Base-by-base conservation (phyloP, 2,113 vertebrate species). In the Epinephelus moara region DNA sequence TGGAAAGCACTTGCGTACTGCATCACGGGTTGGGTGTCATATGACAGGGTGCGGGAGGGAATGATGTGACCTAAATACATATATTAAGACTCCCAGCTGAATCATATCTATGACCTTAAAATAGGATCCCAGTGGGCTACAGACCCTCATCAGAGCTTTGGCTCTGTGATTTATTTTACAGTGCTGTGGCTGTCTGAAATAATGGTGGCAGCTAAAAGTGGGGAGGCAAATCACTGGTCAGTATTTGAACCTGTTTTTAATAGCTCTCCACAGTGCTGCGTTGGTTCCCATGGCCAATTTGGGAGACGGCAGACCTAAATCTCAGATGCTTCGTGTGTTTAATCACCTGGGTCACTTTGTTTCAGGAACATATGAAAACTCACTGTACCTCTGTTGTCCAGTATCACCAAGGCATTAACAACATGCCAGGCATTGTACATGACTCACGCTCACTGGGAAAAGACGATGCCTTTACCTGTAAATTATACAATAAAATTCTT, bases 51-150 rank as follows among this genome's bases (percentile, higher is more conserved):
- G 87, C 77, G 61, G 68, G 13, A 62, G 9, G 23, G 69, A 89
- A 80, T 78, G 69, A 40, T 83, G 71, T 93, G 93, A 93, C 93
- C 92, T 75, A 92, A 80, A 92, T 93, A 88, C 84, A 90, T 87
- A 83, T 45, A 79, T 83, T 71, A 81, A 27, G 59, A 70, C 73
- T 80, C 19, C 2, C 2, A 50, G 33, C 83, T 82, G 57, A 78
- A 78, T 84, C 75, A 81, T 75, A 77, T 71, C 75, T 79, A n/a
- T 69, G 30, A 47, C 47, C 75, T 89, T 21, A 74, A 89, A 88
- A 85, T 86, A 90, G 81, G 74, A 60, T 68, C 47, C 52, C 50
- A 50, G 27, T 56, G 8, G 61, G 40, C n/a, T 42, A 19, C 63
- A 71, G 49, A 71, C 14, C 13, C 21, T 25, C 53, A 55, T 69